Evolutionary conservation across 2,797 vertebrate genomes (phyloP).

Genomic region (Premnoplex brunnescens): DNA sequence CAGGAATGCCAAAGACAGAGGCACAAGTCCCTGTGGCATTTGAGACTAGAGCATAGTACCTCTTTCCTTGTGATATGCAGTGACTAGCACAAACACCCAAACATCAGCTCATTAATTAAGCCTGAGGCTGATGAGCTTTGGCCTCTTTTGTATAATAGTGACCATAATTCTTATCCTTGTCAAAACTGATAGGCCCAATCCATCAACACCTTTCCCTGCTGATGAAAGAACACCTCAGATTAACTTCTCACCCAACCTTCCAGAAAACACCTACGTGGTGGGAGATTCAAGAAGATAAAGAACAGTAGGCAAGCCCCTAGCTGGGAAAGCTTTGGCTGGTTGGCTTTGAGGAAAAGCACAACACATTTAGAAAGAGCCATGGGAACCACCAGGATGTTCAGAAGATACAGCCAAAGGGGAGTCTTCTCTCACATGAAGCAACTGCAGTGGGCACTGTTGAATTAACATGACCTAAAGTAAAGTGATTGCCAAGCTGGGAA

Average conservation of each 20-base stretch:
- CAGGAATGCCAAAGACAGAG: not conserved
- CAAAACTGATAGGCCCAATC: not conserved
- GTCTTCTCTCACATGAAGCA: not conserved
- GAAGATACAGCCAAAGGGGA: not conserved
- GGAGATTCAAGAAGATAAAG: not conserved
- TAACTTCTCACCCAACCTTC: not conserved
- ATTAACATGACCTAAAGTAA: not conserved
- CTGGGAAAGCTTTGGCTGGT: not conserved
- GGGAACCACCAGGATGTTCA: not conserved
- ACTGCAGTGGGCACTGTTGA: not conserved
- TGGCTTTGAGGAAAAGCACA: not conserved
- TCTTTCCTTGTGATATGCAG: not conserved
- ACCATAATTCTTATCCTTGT: not conserved
- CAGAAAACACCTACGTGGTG: not conserved
- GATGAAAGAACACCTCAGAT: not conserved
- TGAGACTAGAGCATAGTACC: not conserved
- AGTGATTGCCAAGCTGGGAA: constrained; percentile 14
- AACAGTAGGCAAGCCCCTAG: not conserved
- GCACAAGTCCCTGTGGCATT: not conserved
- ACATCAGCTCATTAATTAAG: not conserved
- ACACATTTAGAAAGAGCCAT: not conserved
- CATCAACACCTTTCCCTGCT: not conserved
- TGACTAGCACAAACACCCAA: not conserved
- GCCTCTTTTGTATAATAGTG: not conserved
- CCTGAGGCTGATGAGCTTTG: not conserved